phyloP scores from a whole-genome alignment of 2,888 invertebrate species.

The Acleris emargana region DNA sequence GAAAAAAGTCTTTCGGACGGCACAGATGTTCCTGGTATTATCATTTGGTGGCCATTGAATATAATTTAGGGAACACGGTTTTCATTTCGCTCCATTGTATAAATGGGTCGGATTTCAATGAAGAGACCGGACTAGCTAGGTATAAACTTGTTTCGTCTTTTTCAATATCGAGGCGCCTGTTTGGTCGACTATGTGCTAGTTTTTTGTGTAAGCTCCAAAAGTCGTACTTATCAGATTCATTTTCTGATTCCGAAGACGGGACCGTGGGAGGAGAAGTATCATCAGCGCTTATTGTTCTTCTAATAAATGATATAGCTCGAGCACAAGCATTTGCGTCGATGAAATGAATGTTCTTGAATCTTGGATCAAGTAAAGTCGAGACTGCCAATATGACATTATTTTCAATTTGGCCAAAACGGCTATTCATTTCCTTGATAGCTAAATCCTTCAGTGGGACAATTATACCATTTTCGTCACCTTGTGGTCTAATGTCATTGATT shows the following conservation, averaged over 20 bases:
- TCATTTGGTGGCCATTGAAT: no score
- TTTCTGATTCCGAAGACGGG: conserved; percentile 28
- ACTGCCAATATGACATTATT: conserved; percentile 39
- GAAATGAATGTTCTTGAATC: conserved; percentile 42
- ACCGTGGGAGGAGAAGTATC: no score
- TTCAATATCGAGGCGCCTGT: no score
- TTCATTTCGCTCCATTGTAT: no score
- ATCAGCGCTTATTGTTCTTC: conserved; percentile 35
- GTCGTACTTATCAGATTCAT: conserved; percentile 37
- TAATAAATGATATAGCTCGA: conserved; percentile 39
- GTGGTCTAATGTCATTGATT: conserved; percentile 30
- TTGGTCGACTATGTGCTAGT: conserved; percentile 24
- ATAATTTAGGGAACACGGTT: no score
- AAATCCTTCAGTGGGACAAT: no score
- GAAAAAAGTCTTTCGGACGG: no score
- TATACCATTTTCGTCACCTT: no score
- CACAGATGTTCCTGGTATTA: no score
- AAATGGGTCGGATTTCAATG: no score
- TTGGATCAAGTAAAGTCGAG: conserved; percentile 39
- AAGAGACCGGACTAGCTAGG: no score
- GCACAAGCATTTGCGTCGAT: conserved; percentile 39
- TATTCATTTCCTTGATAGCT: conserved; percentile 35
- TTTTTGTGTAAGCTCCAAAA: conserved; percentile 38
- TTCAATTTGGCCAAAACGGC: conserved; percentile 42
- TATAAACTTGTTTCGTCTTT: no score